Conservation (phyloP, 2,888 invertebrate species). For the Gastrophysa polygoni region DNA sequence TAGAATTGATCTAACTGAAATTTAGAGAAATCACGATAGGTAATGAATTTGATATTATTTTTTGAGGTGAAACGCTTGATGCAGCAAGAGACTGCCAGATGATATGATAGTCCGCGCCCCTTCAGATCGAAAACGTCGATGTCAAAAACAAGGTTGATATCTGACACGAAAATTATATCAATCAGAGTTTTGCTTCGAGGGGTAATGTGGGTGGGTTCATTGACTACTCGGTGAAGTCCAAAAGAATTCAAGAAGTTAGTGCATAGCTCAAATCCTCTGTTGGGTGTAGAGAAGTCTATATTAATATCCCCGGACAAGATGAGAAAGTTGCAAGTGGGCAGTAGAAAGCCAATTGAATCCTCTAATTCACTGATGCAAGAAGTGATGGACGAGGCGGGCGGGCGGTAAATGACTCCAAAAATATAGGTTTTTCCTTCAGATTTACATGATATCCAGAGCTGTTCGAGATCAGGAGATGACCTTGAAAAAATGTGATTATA, state of each 20-base stretch:
- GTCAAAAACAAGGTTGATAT: not conserved
- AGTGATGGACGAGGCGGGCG: not conserved
- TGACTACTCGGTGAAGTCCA: not conserved
- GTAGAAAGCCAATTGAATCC: not conserved
- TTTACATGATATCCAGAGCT: not conserved
- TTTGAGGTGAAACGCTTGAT: not conserved
- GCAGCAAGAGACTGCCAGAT: not conserved
- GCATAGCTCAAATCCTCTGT: not conserved
- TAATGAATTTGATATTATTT: not conserved
- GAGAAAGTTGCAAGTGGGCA: slow-evolving; percentile 3
- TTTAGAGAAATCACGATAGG: not conserved
- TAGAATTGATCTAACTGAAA: not conserved
- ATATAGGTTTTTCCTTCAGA: not conserved
- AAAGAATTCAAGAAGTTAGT: not conserved
- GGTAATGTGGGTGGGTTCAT: not conserved
- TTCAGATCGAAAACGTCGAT: not conserved
- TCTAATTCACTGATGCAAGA: not conserved
- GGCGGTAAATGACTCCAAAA: not conserved
- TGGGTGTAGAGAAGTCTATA: not conserved
- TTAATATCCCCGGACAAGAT: not conserved
- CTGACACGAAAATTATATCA: not conserved
- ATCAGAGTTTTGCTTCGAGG: not conserved
- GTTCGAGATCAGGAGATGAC: not conserved
- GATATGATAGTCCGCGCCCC: not conserved
- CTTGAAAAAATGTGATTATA: too few species aligned